Evolutionary conservation across 2,888 invertebrate species (phyloP).

Genomic region (Stramonita haemastoma): DNA sequence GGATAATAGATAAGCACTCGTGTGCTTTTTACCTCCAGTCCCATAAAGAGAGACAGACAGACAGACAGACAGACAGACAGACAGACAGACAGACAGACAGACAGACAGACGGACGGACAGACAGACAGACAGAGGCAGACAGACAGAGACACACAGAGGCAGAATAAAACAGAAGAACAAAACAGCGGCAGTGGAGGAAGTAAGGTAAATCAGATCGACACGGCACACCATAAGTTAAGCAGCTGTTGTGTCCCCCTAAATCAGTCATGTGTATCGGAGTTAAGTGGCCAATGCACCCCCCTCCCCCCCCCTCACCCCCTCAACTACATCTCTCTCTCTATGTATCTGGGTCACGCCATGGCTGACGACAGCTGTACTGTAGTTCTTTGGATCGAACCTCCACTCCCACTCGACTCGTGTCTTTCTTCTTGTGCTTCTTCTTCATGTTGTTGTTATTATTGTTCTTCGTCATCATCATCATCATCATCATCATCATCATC

Average conservation of each 20-base stretch:
- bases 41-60: no score
- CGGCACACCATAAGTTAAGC: no score
- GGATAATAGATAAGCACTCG: no score
- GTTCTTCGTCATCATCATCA: neutral
- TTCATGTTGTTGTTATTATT: neutral
- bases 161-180: neutral
- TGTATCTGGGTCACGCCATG: neutral
- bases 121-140: no score
- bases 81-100: no score
- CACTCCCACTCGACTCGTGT: neutral
- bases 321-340: neutral
- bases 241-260: neutral
- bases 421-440: neutral
- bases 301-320: neutral
- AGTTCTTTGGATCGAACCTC: neutral
- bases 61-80: no score
- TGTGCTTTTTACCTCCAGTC: no score
- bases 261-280: no score
- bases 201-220: neutral
- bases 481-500: no score
- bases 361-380: neutral
- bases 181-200: neutral
- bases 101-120: no score
- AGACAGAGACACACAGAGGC: no score
- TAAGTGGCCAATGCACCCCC: neutral